Base-by-base conservation (phyloP, 2,888 invertebrate genomes). In the Protophormia terraenovae region DNA sequence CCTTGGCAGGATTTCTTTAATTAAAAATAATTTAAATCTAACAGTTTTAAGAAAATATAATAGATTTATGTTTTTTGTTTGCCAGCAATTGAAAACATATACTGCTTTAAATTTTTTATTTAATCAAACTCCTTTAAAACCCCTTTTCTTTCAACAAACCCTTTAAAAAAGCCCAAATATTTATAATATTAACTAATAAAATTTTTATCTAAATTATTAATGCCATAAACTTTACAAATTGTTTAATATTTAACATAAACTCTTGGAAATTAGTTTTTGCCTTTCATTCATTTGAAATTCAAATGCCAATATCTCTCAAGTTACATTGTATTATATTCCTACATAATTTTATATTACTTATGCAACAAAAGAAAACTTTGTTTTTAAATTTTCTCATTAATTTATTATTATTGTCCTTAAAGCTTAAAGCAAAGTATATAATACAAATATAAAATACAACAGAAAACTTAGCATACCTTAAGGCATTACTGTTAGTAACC, bases 401-500 rank as follows among this genome's bases (percentile, higher is more conserved):
- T 45, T 45, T 66, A n/a, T 29, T 45, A 19, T 69, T 53, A 71
- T 14, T 32, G 62, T n/a, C 53, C 29, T 35, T 53, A 62, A 53
- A 29, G 14, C 27, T 50, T 27, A 62, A 10, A 62, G 24, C 24
- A n/a, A 27, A 47, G 24, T 5, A 2, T 14, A 19, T 32, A 41
- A 53, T 27, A 16, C 10, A 55, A 10, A 47, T 24, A 16, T 7
- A 47, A 55, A 22, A 64, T 1, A 53, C 12, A 71, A 69, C 8
- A 50, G 32, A 67, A 53, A 55, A 35, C 32, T 27, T 64, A 47
- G 66, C 82, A 78, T 85, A 85, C 75, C 82, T 71, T 24, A 10
- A 50, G 85, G 78, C 75, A 22, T 64, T 60, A 14, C 16, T 47
- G 27, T 32, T n/a, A 35, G 29, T 64, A 38, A 29, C 12, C 47